Conservation (phyloP, 2,797 vertebrate species). For the Cercopithecus neglectus region DNA sequence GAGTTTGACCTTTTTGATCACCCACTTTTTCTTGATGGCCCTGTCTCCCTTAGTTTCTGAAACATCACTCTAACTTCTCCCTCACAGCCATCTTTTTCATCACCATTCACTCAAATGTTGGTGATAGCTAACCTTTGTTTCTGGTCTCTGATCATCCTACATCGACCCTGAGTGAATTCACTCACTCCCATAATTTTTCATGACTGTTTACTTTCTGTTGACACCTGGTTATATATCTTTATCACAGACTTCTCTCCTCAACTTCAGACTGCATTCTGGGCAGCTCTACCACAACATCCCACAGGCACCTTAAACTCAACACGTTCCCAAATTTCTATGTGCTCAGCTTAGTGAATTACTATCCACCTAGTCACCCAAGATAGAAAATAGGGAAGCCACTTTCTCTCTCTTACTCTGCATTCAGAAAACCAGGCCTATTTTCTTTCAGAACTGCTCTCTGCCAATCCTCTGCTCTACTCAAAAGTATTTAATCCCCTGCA, state of each 20-base stretch:
- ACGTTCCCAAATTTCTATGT: not conserved
- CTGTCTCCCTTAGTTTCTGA: slow-evolving; percentile 8
- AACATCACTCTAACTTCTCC: not conserved
- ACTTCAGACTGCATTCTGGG: not conserved
- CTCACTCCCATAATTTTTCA: not conserved
- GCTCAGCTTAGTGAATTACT: not conserved
- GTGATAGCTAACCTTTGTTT: slow-evolving; percentile 22
- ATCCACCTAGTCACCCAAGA: not conserved
- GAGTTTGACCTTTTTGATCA: not conserved
- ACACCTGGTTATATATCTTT: not conserved
- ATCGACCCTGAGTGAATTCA: not conserved
- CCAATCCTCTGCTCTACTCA: not conserved
- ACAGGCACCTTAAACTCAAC: not conserved
- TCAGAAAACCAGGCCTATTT: not conserved
- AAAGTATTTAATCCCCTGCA: not conserved
- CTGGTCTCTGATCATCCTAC: not conserved
- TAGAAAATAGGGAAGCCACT: not conserved
- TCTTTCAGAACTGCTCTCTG: not conserved
- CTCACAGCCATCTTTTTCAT: not conserved
- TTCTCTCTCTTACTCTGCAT: not conserved
- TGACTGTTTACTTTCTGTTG: not conserved
- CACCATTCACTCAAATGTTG: not conserved
- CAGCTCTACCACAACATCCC: not conserved
- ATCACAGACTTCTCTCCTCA: not conserved
- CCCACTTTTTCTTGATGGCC: not conserved